phyloP scores from a whole-genome alignment of 1,140 invertebrate genomes.

The Galleria mellonella region DNA sequence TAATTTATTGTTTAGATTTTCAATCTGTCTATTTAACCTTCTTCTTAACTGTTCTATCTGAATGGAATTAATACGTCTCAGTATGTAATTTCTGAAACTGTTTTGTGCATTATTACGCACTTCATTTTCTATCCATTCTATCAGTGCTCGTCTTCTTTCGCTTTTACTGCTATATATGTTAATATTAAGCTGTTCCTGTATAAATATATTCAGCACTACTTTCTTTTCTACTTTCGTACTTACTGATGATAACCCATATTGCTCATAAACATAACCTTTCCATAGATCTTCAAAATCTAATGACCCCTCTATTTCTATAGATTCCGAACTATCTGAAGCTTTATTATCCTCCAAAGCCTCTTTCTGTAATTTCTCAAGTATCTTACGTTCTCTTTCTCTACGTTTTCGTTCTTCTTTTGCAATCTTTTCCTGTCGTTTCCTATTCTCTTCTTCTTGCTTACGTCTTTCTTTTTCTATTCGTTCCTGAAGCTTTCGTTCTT shows the following conservation, averaged over 20 bases:
- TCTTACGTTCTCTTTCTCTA: constrained; percentile 6
- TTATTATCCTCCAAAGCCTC: constrained; percentile 5
- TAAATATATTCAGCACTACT: constrained; percentile 34
- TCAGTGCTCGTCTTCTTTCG: constrained; percentile 42
- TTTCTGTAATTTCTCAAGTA: constrained; percentile 14
- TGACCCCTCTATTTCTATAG: constrained; percentile 29
- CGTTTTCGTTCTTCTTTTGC: constrained; percentile 16
- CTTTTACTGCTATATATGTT: constrained; percentile 42
- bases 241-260: constrained; percentile 42
- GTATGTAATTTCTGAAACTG: constrained; percentile 35
- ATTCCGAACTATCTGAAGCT: constrained; percentile 29
- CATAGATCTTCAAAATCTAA: constrained; percentile 49
- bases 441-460: constrained; percentile 17
- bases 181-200: constrained; percentile 44
- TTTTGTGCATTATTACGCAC: constrained; percentile 23
- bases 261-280: constrained; percentile 46
- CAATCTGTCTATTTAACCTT: constrained; percentile 36
- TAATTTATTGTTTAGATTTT: constrained; percentile 46
- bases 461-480: constrained; percentile 20
- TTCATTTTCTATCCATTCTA: constrained; percentile 40
- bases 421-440: constrained; percentile 16
- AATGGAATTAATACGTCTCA: constrained; percentile 35
- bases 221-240: constrained; percentile 44
- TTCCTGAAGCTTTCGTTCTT: constrained; percentile 14
- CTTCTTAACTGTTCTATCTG: constrained; percentile 34